Conservation (phyloP, 2,797 vertebrate genomes). For the Helarctos malayanus region DNA sequence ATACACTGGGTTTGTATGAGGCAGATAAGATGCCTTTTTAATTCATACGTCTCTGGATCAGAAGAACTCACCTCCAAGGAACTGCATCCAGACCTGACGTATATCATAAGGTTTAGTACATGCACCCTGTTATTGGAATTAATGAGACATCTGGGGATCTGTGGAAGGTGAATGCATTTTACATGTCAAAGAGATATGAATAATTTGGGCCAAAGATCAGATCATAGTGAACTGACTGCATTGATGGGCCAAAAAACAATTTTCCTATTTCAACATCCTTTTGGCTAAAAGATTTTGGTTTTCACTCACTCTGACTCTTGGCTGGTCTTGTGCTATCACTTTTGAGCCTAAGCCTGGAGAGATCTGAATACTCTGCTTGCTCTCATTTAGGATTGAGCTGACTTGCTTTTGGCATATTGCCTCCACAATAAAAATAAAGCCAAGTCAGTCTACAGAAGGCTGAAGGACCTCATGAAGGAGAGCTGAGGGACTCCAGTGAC, state of each 20-base stretch:
- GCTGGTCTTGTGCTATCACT: not conserved
- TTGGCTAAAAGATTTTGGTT: not conserved
- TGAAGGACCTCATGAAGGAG: not conserved
- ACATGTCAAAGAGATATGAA: not conserved
- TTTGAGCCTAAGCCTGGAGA: not conserved
- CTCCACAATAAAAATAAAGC: not conserved
- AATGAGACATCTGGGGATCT: not conserved
- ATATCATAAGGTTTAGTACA: not conserved
- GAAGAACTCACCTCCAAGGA: not conserved
- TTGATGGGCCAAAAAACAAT: not conserved
- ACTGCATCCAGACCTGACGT: not conserved
- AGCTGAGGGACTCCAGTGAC: not conserved
- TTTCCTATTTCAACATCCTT: not conserved
- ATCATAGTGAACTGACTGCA: not conserved
- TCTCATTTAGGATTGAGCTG: not conserved
- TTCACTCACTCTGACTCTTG: not conserved
- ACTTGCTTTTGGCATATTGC: not conserved
- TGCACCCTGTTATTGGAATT: not conserved
- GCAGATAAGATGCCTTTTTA: not conserved
- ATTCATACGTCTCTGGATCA: not conserved
- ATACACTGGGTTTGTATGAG: fast-evolving
- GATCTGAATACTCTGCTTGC: not conserved
- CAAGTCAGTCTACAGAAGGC: not conserved
- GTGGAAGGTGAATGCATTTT: not conserved
- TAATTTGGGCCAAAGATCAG: not conserved